phyloP scores from a whole-genome alignment of 2,797 vertebrate genomes.

The Arrhamphus sclerolepis region DNA sequence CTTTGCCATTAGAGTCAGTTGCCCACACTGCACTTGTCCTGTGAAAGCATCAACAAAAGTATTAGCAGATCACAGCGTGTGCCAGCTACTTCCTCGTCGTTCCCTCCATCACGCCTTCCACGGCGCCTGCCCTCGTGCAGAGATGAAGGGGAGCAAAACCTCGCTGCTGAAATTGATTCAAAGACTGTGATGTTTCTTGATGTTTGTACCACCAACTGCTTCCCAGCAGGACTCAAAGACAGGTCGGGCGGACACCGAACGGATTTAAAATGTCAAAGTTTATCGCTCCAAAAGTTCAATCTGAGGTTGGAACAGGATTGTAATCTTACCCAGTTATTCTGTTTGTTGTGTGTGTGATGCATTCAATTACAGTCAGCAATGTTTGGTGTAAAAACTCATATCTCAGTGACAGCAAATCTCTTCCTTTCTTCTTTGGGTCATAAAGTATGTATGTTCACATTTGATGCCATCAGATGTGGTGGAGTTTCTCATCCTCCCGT shows the following conservation, averaged over 20 bases:
- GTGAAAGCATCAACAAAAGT: too few species aligned
- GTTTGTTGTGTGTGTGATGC: too few species aligned
- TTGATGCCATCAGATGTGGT: constrained; percentile 15
- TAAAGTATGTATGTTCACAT: neutral
- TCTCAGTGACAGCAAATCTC: too few species aligned
- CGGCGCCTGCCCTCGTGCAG: constrained; percentile 16
- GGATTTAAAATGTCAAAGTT: constrained; percentile 2
- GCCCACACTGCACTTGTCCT: too few species aligned
- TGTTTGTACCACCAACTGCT: constrained; percentile 27
- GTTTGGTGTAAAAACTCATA: too few species aligned
- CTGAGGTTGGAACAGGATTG: too few species aligned
- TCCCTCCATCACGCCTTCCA: too few species aligned
- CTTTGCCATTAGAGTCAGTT: neutral
- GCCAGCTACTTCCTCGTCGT: too few species aligned
- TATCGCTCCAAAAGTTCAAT: constrained; percentile 6
- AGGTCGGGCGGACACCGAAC: constrained; percentile 12
- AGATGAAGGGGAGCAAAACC: constrained; percentile 18
- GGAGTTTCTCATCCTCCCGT: neutral
- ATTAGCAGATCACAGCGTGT: too few species aligned
- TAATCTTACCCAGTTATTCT: too few species aligned
- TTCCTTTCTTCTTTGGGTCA: neutral
- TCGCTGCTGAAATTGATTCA: constrained; percentile 3
- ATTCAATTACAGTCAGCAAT: too few species aligned
- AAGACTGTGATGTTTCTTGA: neutral
- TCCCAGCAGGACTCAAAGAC: constrained; percentile 4